Evolutionary conservation across 2,888 invertebrate species (phyloP).

Genomic region (Ariolimax columbianus): DNA sequence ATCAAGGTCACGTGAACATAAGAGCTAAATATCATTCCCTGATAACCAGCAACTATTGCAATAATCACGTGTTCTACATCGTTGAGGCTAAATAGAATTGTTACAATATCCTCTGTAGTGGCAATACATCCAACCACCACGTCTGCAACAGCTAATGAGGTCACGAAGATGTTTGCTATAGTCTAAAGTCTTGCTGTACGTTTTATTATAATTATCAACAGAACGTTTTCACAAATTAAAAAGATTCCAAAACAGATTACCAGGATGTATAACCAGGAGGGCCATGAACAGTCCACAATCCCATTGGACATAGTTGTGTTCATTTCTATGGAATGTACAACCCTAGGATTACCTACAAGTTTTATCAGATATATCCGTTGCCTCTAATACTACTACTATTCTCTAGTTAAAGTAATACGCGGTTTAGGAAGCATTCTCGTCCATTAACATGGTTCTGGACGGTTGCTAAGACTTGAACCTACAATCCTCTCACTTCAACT

Average conservation of each 20-base stretch:
- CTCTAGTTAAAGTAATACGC: no score
- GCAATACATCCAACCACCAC: background rate
- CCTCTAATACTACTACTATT: no score
- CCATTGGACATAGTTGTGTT: no score
- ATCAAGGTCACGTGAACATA: background rate
- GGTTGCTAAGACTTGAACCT: no score
- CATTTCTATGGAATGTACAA: no score
- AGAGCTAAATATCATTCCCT: background rate
- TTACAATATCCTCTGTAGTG: background rate
- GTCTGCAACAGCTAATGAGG: background rate
- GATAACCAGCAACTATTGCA: background rate
- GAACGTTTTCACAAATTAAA: background rate
- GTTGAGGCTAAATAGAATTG: background rate
- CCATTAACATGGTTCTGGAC: no score
- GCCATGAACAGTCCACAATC: no score
- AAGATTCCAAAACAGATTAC: background rate
- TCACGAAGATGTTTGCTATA: background rate
- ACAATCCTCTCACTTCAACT: no score
- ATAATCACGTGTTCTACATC: background rate
- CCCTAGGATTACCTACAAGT: no score
- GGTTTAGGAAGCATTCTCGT: no score
- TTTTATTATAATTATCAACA: background rate
- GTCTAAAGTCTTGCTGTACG: background rate
- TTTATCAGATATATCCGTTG: no score
- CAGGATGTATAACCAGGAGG: no score